Conservation (phyloP, 1,140 invertebrate genomes). For the Hylaeus anthracinus region DNA sequence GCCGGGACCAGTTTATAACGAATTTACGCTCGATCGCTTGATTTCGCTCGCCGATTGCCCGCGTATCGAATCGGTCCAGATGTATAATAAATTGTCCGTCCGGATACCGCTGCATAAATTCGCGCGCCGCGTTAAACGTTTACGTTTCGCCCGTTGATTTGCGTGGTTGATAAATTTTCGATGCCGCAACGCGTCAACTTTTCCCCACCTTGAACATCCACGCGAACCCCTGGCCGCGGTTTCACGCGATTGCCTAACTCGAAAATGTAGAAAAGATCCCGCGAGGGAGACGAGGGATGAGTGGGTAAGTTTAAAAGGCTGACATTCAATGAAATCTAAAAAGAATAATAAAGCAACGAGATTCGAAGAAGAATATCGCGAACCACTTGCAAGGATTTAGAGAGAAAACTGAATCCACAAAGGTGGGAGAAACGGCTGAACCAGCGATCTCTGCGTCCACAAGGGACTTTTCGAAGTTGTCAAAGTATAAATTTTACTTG, state of each 20-base stretch:
- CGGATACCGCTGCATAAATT: constrained; percentile 38
- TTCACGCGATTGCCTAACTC: constrained; percentile 5
- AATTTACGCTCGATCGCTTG: constrained; percentile 42
- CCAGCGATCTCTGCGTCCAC: background rate
- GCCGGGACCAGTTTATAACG: constrained; percentile 33
- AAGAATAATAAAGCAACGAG: too few relatives aligned
- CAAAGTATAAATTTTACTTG: too few relatives aligned
- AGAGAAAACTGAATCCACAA: too few relatives aligned
- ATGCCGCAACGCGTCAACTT: background rate
- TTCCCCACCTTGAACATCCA: background rate
- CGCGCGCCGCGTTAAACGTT: constrained; percentile 34
- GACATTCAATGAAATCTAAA: too few relatives aligned
- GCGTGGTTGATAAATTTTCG: constrained; percentile 26
- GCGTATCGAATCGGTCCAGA: constrained; percentile 21
- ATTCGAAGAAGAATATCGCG: too few relatives aligned
- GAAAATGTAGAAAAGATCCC: background rate
- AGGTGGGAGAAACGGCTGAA: too few relatives aligned
- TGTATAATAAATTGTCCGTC: constrained; percentile 34
- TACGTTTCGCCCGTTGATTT: constrained; percentile 32
- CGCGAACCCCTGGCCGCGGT: background rate
- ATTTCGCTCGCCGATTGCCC: constrained; percentile 15
- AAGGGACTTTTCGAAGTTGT: too few relatives aligned
- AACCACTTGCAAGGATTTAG: too few relatives aligned
- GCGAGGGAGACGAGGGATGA: too few relatives aligned
- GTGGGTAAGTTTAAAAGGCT: too few relatives aligned